These are phyloP conservation scores for Ips nitidus DNA, from an alignment of 1,140 invertebrate species.

Conservation along the genomic window DNA sequence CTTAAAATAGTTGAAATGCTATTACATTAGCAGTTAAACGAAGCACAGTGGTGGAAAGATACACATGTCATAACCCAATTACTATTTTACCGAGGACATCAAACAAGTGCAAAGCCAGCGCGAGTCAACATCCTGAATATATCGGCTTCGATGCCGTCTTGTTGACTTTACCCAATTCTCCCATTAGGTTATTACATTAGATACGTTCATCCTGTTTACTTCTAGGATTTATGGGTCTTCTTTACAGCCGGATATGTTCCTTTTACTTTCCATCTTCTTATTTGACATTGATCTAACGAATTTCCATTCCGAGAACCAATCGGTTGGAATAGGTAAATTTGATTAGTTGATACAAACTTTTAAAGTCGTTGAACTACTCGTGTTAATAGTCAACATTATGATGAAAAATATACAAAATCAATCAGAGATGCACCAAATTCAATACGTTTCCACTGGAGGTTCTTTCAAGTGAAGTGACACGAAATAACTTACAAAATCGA, in stretches of 20 bases:
- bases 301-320: background rate
- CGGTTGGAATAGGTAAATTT: no score
- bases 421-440: constrained; percentile 1
- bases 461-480: constrained; percentile 15
- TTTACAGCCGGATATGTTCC: background rate
- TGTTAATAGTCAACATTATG: background rate
- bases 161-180: constrained; percentile 28
- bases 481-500: constrained; percentile 13
- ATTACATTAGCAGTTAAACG: no score
- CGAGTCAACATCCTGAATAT: constrained; percentile 28
- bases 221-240: constrained; percentile 16
- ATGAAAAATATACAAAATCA: constrained; percentile 5
- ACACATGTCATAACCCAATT: no score
- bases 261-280: background rate
- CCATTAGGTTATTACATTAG: constrained; percentile 34
- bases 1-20: no score
- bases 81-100: constrained; percentile 2
- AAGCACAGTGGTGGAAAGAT: no score
- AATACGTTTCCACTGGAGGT: background rate
- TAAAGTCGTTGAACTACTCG: background rate
- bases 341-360: background rate
- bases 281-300: background rate
- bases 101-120: constrained; percentile 16
- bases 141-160: constrained; percentile 21
- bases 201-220: constrained; percentile 16